phyloP scores from a whole-genome alignment of 2,888 invertebrate genomes.

The Nymphalis urticae region DNA sequence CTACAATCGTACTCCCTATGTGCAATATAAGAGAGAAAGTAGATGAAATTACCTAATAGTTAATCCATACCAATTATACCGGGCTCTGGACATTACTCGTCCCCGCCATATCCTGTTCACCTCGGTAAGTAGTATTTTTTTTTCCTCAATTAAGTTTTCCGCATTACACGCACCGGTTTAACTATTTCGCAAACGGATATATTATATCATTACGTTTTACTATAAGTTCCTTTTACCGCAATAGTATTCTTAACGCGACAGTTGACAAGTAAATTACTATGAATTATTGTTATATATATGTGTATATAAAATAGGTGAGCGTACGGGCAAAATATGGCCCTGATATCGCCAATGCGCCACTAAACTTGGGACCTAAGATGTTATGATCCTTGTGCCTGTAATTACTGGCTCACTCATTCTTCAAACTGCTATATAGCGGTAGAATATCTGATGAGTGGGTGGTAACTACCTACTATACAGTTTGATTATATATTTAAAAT shows the following conservation, averaged over 20 bases:
- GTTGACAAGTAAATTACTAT: background rate
- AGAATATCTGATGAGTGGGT: too few species aligned
- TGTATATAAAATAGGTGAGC: too few species aligned
- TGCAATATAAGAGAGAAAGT: background rate
- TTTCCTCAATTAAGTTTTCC: conserved; percentile 18
- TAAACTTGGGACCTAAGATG: too few species aligned
- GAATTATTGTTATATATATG: background rate
- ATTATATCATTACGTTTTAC: conserved; percentile 17
- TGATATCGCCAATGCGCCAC: too few species aligned
- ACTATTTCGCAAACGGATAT: conserved; percentile 32
- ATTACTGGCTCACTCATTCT: too few species aligned
- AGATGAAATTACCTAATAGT: conserved; percentile 4
- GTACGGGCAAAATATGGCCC: too few species aligned
- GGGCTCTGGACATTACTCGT: conserved; percentile 16
- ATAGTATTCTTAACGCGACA: conserved; percentile 7
- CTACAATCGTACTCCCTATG: too few species aligned
- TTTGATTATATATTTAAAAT: too few species aligned
- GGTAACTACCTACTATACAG: too few species aligned
- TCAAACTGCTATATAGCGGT: too few species aligned
- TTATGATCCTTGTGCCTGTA: too few species aligned
- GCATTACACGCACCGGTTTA: conserved; percentile 22
- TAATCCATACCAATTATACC: conserved; percentile 8
- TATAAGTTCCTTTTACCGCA: conserved; percentile 16
- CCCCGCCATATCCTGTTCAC: conserved; percentile 28
- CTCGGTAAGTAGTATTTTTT: conserved; percentile 26